Evolutionary conservation across 53 echinoderm and acorn worm genomes (phyloP), one percentile per base, ranked within the genome.

Genomic region (Luidia sarsii): DNA sequence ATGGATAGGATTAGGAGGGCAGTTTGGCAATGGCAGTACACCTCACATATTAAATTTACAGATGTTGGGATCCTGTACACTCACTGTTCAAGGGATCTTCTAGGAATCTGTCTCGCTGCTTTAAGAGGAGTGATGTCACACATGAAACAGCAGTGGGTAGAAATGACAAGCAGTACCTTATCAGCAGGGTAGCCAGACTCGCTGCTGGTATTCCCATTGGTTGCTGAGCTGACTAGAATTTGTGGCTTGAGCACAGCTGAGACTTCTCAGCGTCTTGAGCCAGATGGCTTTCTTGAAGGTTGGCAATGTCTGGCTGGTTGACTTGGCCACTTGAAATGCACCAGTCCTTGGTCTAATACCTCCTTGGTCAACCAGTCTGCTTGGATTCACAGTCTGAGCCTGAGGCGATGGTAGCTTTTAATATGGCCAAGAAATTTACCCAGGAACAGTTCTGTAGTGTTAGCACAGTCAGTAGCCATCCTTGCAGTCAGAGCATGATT

Each of bases 151-250:
- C 48, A 1, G 48, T 61, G 10, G 39, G 30, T 20, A n/a, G n/a
- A n/a, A n/a, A 7, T n/a, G n/a, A 27, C 6, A 21, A 16, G 37
- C 2, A 25, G 5, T 43, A 8, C 21, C 32, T 18, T 30, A 39
- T 28, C 70, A 16, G 20, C 67, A 82, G 82, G 82, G 82, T 41
- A 41, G 3, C 31, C 16, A 19, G 57, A 68, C 82, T 38, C 11
- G n/a, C 69, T 55, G 70, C 68, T 80, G 80, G 80, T 45, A 69
- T 80, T 61, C 79, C 49, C 46, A 69, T 87, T 67, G 56, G 70
- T 87, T 87, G 80, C 81, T 39, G 62, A 62, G 80, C 70, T 51
- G 20, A 80, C 81, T 35, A 34, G 43, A 68, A 57, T 80, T 38
- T 68, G n/a, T 71, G 31, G 39, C 51, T 34, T 28, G 33, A n/a